phyloP scores from a whole-genome alignment of 2,113 vertebrate species.

The Galbula dea region DNA sequence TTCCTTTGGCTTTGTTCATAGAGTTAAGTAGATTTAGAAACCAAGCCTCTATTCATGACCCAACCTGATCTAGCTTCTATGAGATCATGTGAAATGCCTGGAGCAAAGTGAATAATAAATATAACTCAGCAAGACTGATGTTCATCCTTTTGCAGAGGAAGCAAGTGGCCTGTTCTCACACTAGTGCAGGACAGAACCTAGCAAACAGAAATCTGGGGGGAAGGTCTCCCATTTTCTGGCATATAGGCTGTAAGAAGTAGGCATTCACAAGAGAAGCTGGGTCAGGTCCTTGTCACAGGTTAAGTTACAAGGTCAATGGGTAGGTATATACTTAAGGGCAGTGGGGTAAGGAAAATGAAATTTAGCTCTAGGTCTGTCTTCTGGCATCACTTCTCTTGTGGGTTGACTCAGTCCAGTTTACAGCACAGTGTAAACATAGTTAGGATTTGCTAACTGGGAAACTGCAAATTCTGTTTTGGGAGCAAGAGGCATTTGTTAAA shows the following conservation, averaged over 20 bases:
- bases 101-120: constrained; percentile 44
- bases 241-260: not conserved
- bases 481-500: not conserved
- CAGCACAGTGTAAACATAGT: not conserved
- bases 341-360: not conserved
- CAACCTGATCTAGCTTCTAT: constrained; percentile 48
- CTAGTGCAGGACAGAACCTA: not conserved
- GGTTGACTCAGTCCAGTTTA: not conserved
- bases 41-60: constrained; percentile 53
- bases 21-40: constrained; percentile 65
- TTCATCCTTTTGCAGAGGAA: not conserved
- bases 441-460: not conserved
- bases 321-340: not conserved
- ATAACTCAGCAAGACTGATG: constrained; percentile 29
- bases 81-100: constrained; percentile 55
- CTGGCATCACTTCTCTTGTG: not conserved
- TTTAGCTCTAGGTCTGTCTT: not conserved
- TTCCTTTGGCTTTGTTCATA: constrained; percentile 52
- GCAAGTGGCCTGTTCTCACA: not conserved
- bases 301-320: not conserved
- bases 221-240: not conserved
- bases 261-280: not conserved
- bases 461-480: not conserved
- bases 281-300: not conserved
- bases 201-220: not conserved